These are phyloP conservation scores for Thunnus maccoyii DNA, from an alignment of 2,113 vertebrate species.

Conservation along the genomic window DNA sequence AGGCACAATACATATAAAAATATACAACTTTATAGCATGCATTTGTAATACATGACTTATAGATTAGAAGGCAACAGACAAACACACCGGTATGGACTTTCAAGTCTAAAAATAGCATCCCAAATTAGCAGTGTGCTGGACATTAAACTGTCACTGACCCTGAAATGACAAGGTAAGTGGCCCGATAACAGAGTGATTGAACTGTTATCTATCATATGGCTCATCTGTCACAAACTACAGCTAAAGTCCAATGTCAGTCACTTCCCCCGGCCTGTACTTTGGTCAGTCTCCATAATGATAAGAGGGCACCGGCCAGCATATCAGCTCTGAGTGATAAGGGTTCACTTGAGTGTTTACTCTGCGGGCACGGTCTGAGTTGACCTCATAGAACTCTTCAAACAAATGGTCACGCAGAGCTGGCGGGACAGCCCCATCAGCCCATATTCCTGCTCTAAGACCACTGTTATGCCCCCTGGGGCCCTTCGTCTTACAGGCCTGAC, in stretches of 20 bases:
- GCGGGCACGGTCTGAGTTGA: conserved; percentile 51
- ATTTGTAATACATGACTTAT: background rate
- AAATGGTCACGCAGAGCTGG: conserved; percentile 48
- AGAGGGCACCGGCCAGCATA: conserved; percentile 56
- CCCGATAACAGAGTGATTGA: conserved; percentile 32
- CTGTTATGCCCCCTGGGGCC: conserved; percentile 25
- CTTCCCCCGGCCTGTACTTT: conserved; percentile 70
- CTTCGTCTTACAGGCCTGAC: conserved; percentile 54
- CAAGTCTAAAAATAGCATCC: conserved; percentile 40
- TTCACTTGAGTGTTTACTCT: conserved; percentile 71
- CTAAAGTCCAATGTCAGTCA: conserved; percentile 71
- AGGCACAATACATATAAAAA: background rate
- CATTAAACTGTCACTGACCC: conserved; percentile 30
- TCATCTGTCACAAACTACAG: conserved; percentile 36
- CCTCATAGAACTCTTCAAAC: conserved; percentile 60
- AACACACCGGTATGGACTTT: background rate
- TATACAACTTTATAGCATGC: background rate
- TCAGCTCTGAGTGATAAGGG: conserved; percentile 72
- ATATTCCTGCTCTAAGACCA: conserved; percentile 47
- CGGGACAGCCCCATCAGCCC: conserved; percentile 61
- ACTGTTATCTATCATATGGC: conserved; percentile 33
- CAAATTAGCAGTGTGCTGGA: background rate
- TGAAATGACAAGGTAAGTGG: conserved; percentile 19
- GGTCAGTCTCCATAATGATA: conserved; percentile 69
- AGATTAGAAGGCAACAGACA: background rate